Base-by-base conservation (phyloP, 2,888 invertebrate genomes). In the Andrena marginata region DNA sequence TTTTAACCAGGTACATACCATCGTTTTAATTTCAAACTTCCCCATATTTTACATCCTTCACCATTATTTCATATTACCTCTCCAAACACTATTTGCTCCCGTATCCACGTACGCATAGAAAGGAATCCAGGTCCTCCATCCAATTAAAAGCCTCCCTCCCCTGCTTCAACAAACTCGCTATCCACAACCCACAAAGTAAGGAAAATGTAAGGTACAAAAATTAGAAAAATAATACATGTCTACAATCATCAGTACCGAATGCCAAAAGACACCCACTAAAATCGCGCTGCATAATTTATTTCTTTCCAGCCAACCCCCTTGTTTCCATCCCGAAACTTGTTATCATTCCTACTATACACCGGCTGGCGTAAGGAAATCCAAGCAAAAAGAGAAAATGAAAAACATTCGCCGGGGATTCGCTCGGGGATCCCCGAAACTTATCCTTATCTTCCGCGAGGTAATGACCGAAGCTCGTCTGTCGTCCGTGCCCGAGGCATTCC, bases 381-480 rank as follows among this genome's bases (percentile, higher is more conserved):
- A 10, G 2, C 5, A n/a, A 4, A 48, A 10, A 56, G 16, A 54
- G 3, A 29, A 80, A 56, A 63, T 29, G 20, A 42, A 56, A 65
- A 65, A 20, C 29, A 64, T 42, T 64, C 49, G 13, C 64, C 20
- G 5, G 56, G 35, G 26, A 80, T 67, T 54, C 16, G 13, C 6
- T 42, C 42, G 42, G 42, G 13, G 42, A 42, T 42, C 42, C 42
- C 20, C 4, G 29, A 68, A 80, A 68, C 54, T 20, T 71, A 31
- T n/a, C 35, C 56, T 67, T 68, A 80, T 80, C 72, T 80, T 6
- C 13, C 16, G 7, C 2, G n/a, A 23, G 29, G 35, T 72, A 80
- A 72, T 49, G 63, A 49, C n/a, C 10, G 10, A 26, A 29, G 42
- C 67, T 10, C 51, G 64, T 78, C 62, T 48, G 35, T 10, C 26